Evolutionary conservation across 1,140 invertebrate genomes (phyloP).

Genomic region (Nasonia giraulti): DNA sequence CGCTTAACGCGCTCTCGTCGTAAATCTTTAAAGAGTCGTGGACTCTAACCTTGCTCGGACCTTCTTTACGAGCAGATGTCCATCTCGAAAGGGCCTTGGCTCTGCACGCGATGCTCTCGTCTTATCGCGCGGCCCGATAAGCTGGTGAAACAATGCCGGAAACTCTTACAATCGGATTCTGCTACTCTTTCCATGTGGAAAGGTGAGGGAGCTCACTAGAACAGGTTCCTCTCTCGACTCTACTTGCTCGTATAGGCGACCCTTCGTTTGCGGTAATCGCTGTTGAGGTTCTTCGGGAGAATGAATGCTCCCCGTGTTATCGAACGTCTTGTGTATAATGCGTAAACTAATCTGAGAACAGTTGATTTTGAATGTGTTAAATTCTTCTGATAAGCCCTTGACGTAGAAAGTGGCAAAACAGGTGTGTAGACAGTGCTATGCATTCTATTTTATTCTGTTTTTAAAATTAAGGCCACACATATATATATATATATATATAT

Average conservation of each 20-base stretch:
- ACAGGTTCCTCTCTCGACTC: background rate
- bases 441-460: background rate
- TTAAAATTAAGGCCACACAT: too few relatives aligned
- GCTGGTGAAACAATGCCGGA: background rate
- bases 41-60: background rate
- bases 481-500: too few relatives aligned
- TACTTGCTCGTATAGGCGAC: background rate
- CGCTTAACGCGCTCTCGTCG: background rate
- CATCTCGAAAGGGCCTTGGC: background rate
- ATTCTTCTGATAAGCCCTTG: too few relatives aligned
- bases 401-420: background rate
- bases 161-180: background rate
- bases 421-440: background rate
- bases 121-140: background rate
- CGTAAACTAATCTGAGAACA: too few relatives aligned
- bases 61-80: constrained; percentile 8
- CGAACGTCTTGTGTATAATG: too few relatives aligned
- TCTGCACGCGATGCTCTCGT: background rate
- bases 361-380: too few relatives aligned
- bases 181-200: background rate
- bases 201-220: background rate
- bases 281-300: background rate
- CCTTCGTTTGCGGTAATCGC: background rate
- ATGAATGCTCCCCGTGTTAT: background rate
- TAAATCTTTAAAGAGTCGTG: background rate